These are phyloP conservation scores for Larimichthys crocea DNA, from an alignment of 2,113 vertebrate species.

Conservation along the genomic window DNA sequence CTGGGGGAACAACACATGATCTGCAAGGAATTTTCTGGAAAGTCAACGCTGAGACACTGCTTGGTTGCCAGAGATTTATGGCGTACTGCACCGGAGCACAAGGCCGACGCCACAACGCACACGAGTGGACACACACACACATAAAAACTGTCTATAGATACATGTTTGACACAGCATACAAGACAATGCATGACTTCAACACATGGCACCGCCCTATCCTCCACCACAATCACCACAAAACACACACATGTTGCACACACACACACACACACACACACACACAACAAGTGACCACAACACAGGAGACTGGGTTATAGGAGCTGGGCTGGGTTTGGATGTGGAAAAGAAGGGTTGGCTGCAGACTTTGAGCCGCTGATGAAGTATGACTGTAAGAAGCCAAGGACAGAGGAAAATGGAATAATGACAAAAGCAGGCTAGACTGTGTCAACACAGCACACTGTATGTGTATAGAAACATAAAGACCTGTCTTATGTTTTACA, in stretches of 20 bases:
- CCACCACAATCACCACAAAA: constrained; percentile 50
- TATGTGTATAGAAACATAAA: constrained; percentile 52
- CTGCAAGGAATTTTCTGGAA: constrained; percentile 60
- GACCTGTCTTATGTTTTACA: constrained; percentile 65
- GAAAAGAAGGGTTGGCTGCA: constrained; percentile 66
- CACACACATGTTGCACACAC: constrained; percentile 25
- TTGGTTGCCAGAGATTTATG: constrained; percentile 60
- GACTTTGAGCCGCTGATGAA: constrained; percentile 64
- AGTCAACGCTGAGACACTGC: constrained; percentile 39
- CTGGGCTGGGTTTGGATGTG: constrained; percentile 63
- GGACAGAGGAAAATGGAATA: constrained; percentile 73
- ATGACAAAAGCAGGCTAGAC: constrained; percentile 78
- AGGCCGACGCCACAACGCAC: constrained; percentile 12
- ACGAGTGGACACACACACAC: neutral
- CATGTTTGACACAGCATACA: constrained; percentile 33
- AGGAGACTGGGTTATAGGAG: constrained; percentile 62
- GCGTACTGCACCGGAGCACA: constrained; percentile 43
- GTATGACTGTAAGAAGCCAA: constrained; percentile 53
- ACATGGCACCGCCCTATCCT: constrained; percentile 39
- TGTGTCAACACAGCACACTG: constrained; percentile 52
- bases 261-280: constrained; percentile 26
- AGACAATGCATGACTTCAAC: constrained; percentile 63
- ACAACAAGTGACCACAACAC: constrained; percentile 74
- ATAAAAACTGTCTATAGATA: constrained; percentile 10
- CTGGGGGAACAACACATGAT: constrained; percentile 59